These are phyloP conservation scores for Hoplostethus atlanticus DNA, from an alignment of 2,797 vertebrate species.

Conservation along the genomic window DNA sequence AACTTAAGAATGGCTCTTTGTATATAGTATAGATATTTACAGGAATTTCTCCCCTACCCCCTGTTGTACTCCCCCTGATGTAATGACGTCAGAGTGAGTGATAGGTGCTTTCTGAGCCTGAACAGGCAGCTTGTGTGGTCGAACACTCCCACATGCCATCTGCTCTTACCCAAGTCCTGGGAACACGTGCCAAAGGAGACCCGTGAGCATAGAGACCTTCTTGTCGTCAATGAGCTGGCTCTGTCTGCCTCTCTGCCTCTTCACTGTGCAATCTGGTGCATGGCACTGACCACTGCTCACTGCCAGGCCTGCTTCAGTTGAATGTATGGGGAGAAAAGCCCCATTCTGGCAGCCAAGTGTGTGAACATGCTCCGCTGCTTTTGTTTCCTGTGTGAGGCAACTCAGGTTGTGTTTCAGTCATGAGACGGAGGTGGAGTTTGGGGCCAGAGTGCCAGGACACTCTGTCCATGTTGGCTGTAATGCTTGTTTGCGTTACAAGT, in stretches of 20 bases:
- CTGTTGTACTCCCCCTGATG: conserved; percentile 15
- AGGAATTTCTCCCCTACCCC: conserved; percentile 26
- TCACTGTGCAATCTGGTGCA: conserved; percentile 84
- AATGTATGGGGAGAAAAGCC: conserved; percentile 38
- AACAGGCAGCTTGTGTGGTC: conserved; percentile 66
- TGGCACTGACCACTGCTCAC: conserved; percentile 82
- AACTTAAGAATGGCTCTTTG: conserved; percentile 31
- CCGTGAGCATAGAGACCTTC: conserved; percentile 70
- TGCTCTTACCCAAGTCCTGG: conserved; percentile 66
- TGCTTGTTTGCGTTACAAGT: not conserved
- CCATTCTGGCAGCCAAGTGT: conserved; percentile 53
- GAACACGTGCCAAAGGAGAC: conserved; percentile 73
- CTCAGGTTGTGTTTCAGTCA: conserved; percentile 44
- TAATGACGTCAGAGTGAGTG: conserved; percentile 62
- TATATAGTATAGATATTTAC: conserved; percentile 20
- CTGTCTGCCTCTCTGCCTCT: conserved; percentile 70
- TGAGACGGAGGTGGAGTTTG: not conserved
- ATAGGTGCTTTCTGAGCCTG: conserved; percentile 56
- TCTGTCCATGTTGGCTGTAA: not conserved
- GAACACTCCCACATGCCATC: conserved; percentile 68
- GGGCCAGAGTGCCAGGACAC: not conserved
- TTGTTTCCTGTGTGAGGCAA: conserved; percentile 52
- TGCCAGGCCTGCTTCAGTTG: conserved; percentile 59
- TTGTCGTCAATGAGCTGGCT: conserved; percentile 77
- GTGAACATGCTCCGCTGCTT: conserved; percentile 50